These are phyloP conservation scores for Drosophila buzzatii DNA, from an alignment of 2,888 invertebrate species.

Conservation along the genomic window DNA sequence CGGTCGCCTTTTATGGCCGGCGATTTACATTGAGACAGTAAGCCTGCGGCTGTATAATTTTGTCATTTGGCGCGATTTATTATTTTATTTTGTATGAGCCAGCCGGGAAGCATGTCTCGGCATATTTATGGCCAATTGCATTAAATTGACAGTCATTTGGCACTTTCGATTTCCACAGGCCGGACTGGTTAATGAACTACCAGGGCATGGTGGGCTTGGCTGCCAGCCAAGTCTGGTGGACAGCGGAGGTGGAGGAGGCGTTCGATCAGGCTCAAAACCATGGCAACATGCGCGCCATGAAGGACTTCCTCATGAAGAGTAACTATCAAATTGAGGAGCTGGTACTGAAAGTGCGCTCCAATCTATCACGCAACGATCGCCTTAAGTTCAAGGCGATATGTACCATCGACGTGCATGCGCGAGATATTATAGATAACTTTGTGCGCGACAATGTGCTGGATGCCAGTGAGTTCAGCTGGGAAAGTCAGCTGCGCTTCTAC, in stretches of 20 bases:
- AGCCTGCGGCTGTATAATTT: slow-evolving; percentile 80
- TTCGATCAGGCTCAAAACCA: slow-evolving; percentile 88
- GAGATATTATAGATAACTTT: slow-evolving; percentile 94
- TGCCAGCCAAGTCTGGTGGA: slow-evolving; percentile 98
- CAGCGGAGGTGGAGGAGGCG: slow-evolving; percentile 96
- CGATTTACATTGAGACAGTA: slow-evolving; percentile 73
- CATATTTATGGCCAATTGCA: slow-evolving; percentile 81
- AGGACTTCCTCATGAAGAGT: slow-evolving; percentile 91
- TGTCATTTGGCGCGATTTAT: slow-evolving; percentile 83
- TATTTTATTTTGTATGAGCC: slow-evolving; percentile 76
- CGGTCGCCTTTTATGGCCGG: slow-evolving; percentile 71
- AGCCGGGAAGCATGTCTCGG: slow-evolving; percentile 59
- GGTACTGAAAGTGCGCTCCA: slow-evolving; percentile 90
- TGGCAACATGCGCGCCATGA: slow-evolving; percentile 95
- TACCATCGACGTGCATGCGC: slow-evolving; percentile 96
- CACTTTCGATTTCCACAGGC: slow-evolving; percentile 86
- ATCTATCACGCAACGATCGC: slow-evolving; percentile 92
- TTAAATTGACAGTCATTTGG: slow-evolving; percentile 80
- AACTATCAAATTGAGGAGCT: slow-evolving; percentile 94
- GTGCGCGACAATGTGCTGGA: slow-evolving; percentile 93
- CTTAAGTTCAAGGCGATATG: slow-evolving; percentile 95
- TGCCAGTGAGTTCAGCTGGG: slow-evolving; percentile 96
- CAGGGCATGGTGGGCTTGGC: slow-evolving; percentile 95
- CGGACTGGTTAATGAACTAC: slow-evolving; percentile 95
- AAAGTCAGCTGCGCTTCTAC: slow-evolving; percentile 96